A percentile compares a stretch with the other conserved stretches of the same genome.
These are phyloP conservation scores for Eilema caniola DNA, from an alignment of 2,888 invertebrate genomes.

Conservation along the genomic window DNA sequence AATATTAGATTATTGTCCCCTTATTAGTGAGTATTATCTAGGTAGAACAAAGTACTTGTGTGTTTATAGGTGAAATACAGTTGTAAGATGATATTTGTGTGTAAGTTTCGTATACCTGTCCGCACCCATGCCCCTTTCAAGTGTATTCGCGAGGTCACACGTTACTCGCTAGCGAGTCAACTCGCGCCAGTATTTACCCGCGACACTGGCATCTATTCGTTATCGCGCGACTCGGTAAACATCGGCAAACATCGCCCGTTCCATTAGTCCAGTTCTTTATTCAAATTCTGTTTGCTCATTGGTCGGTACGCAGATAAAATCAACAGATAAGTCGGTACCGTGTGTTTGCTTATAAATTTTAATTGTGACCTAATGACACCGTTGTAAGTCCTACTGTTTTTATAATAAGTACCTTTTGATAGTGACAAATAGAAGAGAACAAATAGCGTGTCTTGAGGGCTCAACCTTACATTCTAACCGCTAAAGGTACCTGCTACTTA, in stretches of 20 bases:
- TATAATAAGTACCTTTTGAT: conserved; percentile 34
- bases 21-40: neutral
- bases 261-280: conserved; percentile 61
- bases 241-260: conserved; percentile 56
- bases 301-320: conserved; percentile 56
- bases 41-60: neutral
- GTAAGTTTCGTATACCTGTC: neutral
- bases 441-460: neutral
- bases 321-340: conserved; percentile 50
- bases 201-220: conserved; percentile 57
- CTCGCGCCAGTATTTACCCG: conserved; percentile 73
- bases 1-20: neutral
- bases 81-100: conserved; percentile 3
- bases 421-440: neutral
- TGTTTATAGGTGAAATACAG: neutral
- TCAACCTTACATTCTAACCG: too few species aligned
- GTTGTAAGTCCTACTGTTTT: conserved; percentile 49
- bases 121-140: conserved; percentile 31
- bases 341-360: conserved; percentile 57
- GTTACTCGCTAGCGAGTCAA: conserved; percentile 57
- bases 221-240: conserved; percentile 57
- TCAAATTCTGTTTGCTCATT: conserved; percentile 62
- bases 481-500: too few species aligned
- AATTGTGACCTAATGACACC: conserved; percentile 58
- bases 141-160: conserved; percentile 64